Percentiles rank a stretch among this genome's conserved stretches.
phyloP scores from a whole-genome alignment of 2,113 vertebrate species.

The Periophthalmodon schlosseri region DNA sequence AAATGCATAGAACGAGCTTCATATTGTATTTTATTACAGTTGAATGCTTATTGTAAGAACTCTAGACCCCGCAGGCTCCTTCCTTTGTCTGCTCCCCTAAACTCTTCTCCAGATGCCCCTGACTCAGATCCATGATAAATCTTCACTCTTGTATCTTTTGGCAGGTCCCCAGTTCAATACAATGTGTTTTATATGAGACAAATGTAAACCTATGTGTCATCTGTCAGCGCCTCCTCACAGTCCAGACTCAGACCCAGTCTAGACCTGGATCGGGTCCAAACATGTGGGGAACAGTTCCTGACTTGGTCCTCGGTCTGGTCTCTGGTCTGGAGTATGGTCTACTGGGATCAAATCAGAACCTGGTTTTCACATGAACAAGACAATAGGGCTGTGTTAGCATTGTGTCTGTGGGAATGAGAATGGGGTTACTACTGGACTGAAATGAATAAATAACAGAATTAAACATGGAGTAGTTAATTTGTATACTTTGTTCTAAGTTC shows the following conservation, averaged over 20 bases:
- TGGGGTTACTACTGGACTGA: background rate
- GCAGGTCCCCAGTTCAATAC: background rate
- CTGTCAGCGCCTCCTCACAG: background rate
- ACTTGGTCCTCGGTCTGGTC: background rate
- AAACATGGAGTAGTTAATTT: no score
- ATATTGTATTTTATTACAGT: no score
- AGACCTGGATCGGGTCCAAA: background rate
- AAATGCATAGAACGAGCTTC: no score
- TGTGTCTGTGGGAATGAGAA: background rate
- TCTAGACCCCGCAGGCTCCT: no score
- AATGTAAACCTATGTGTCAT: background rate
- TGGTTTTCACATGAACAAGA: background rate
- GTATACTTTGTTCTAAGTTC: no score
- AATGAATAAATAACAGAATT: no score
- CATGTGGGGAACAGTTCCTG: conserved; percentile 1
- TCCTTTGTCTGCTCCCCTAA: background rate
- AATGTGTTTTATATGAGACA: background rate
- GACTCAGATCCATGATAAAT: background rate
- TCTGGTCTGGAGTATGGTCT: background rate
- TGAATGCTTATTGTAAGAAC: no score
- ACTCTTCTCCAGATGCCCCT: background rate
- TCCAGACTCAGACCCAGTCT: background rate
- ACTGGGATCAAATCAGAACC: background rate
- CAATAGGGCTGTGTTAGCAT: background rate
- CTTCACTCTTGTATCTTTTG: background rate